Base-by-base conservation (phyloP, 2,797 vertebrate genomes). In the Gymnoscopelus microlampas region DNA sequence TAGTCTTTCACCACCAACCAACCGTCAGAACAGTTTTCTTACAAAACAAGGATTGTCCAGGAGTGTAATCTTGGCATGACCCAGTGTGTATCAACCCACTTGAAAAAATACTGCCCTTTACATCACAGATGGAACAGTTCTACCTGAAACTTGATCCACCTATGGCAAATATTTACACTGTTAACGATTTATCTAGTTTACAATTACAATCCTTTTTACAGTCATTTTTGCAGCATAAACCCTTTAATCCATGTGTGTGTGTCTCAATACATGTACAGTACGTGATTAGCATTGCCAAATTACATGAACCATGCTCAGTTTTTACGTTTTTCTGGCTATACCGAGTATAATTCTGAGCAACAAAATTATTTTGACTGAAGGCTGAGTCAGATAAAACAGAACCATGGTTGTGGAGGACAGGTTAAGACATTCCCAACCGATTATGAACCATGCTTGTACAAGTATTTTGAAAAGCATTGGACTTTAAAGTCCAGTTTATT, bases 371-470 rank as follows among this genome's bases (percentile, higher is more conserved):
- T 3, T 14, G 50, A 60, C 35, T 12, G 9, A 47, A 39, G 14
- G 8, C 19, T 49, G 47, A 56, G n/a, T 55, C 24, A 14, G 58
- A 35, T 5, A 12, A 19, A 66, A 55, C 39, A 15, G 15, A 11
- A 10, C 26, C 56, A 4, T 48, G 8, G 44, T 24, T 35, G n/a
- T 53, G 54, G 58, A 63, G 26, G 14, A 50, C 29, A 51, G 57
- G 53, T 53, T 63, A 49, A 24, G 51, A 53, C 23, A 53, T 6
- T 61, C 13, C 57, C 23, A 58, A 70, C 44, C 53, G 53, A 62
- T n/a, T 26, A 39, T 66, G 56, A 77, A 60, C 48, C 47, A 0
- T 85, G 62, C 70, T 64, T 8, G 12, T 64, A 14, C 39, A 55
- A 64, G 71, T 11, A 51, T 14, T 51, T 4, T 4, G 13, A 48